Base-by-base conservation (phyloP, 2,888 invertebrate species). In the Cryptocheilus praepositus region DNA sequence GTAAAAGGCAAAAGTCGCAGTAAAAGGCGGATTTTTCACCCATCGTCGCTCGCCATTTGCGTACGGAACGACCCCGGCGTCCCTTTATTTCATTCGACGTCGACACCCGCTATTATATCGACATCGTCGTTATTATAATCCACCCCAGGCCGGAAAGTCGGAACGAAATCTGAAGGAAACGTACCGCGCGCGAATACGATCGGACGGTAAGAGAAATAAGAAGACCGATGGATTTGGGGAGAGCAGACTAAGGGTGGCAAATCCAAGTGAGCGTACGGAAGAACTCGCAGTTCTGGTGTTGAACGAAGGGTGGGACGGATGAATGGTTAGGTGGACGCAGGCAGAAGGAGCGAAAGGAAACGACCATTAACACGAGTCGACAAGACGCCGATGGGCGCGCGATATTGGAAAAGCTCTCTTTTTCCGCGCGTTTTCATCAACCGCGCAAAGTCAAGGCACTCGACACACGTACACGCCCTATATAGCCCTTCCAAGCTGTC, bases 291-390 rank as follows among this genome's bases (percentile, higher is more conserved):
- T 28, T 18, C 36, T 21, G 49, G 15, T 11, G 46, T 13, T 25
- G n/a, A 49, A 4, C 49, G 49, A 49, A 7, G 49, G 18, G 5
- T 49, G 49, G 49, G 18, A 8, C 13, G 49, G 16, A 7, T 36
- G 36, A 11, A 36, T 36, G 36, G 28, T 5, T 28, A 15, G 49
- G 15, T n/a, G 18, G 49, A 49, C 13, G 36, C 1, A 5, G n/a
- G 15, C 58, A 36, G 36, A 36, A 11, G 36, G 7, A 36, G 3
- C 2, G 58, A 53, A 67, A 25, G 60, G 68, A 67, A 70, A 65
- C 54, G 57, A 57, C 66, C 69, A 72, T 74, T 79, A 79, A 79
- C 64, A 67, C 64, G 65, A 64, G 69, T 76, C 67, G 59, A 59
- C 71, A 70, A 76, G 69, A 71, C 67, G 70, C 70, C 61, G 21